These are phyloP conservation scores for Haplochromis vanheusdeni DNA, from an alignment of 2,113 vertebrate genomes.

Conservation along the genomic window DNA sequence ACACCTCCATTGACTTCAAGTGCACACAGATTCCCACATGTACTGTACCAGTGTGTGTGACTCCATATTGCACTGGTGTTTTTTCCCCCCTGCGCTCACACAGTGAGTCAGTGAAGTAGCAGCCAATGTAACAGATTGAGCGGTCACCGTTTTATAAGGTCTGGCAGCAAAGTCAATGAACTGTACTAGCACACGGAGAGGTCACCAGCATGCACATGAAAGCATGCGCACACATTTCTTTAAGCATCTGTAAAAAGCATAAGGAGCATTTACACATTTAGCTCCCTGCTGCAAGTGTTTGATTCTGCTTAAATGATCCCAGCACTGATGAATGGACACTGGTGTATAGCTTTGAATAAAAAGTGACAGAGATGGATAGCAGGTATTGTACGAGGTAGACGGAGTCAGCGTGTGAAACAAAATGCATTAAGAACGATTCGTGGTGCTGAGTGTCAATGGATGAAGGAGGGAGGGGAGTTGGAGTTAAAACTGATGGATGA, in stretches of 20 bases:
- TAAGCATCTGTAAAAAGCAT: neutral
- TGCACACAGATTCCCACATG: neutral
- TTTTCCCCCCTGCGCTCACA: accelerated
- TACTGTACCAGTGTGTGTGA: neutral
- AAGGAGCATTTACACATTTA: neutral
- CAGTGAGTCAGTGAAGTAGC: neutral
- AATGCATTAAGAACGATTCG: conserved; percentile 1
- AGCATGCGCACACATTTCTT: neutral
- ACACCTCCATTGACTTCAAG: neutral
- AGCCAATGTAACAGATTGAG: conserved; percentile 32
- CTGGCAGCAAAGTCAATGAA: conserved; percentile 33
- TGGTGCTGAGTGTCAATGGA: neutral
- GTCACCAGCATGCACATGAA: neutral
- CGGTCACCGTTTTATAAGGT: conserved; percentile 22
- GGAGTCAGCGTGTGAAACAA: neutral
- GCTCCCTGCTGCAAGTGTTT: neutral
- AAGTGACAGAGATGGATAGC: conserved; percentile 26
- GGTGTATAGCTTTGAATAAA: neutral
- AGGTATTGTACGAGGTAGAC: neutral
- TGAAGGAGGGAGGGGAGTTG: neutral
- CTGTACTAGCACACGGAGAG: neutral
- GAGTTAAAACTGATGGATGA: neutral
- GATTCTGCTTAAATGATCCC: neutral
- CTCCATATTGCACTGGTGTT: neutral
- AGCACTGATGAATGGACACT: conserved; percentile 1